Evolutionary conservation across 92 coral and sea anemone genomes (phyloP).

Genomic region (Heteractis magnifica): DNA sequence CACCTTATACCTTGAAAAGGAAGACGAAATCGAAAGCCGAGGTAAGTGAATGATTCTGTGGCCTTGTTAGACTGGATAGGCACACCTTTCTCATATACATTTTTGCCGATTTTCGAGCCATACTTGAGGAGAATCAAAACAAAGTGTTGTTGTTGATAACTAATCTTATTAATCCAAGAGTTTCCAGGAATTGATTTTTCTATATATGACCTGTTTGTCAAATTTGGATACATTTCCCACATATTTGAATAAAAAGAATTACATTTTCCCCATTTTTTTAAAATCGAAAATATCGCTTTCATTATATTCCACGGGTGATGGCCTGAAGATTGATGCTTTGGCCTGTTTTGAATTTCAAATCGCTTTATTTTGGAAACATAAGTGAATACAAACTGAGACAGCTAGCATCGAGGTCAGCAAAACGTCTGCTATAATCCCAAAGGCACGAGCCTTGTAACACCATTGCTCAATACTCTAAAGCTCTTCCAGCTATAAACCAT

Average conservation of each 20-base stretch:
- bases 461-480: too few species aligned
- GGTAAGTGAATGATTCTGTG: slow-evolving; percentile 17
- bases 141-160: not conserved
- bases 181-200: not conserved
- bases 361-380: slow-evolving; percentile 1
- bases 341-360: not conserved
- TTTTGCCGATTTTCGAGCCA: not conserved
- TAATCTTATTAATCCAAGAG: not conserved
- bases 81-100: not conserved
- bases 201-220: slow-evolving; percentile 3
- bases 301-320: not conserved
- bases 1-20: slow-evolving; percentile 37
- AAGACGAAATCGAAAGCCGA: slow-evolving; percentile 27
- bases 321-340: not conserved
- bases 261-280: not conserved
- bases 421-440: not conserved
- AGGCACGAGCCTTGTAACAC: too few species aligned
- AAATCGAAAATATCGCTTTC: not conserved
- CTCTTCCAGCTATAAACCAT: too few species aligned
- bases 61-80: not conserved
- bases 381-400: slow-evolving; percentile 2
- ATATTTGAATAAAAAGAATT: not conserved
- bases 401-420: not conserved
- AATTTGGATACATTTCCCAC: not conserved
- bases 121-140: not conserved